phyloP scores from a whole-genome alignment of 2,113 vertebrate genomes.

The Dasypus novemcinctus region DNA sequence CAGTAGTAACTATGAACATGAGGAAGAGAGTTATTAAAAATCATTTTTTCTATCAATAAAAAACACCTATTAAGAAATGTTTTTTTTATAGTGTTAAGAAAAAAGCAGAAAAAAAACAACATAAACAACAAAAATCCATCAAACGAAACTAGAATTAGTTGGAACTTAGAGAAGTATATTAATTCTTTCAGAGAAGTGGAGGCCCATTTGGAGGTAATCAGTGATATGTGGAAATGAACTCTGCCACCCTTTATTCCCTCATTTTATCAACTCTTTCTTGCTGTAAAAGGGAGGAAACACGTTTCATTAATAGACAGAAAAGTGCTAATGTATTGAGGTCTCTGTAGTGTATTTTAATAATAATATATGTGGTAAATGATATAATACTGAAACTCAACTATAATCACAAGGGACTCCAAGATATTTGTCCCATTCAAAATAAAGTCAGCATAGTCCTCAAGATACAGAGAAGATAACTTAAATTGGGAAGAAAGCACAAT shows the following conservation, averaged over 20 bases:
- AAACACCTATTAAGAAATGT: background rate
- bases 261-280: background rate
- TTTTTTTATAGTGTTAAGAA: background rate
- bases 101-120: background rate
- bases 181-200: background rate
- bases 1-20: background rate
- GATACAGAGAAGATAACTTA: background rate
- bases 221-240: background rate
- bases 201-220: too few relatives aligned
- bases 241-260: background rate
- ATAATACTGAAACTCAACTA: background rate
- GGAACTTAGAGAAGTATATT: background rate
- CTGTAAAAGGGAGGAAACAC: background rate
- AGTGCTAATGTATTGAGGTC: background rate
- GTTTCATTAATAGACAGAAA: background rate
- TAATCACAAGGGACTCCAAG: background rate
- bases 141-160: background rate
- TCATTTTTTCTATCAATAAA: background rate
- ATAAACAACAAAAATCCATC: background rate
- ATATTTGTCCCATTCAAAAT: fast-evolving
- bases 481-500: background rate
- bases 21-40: background rate
- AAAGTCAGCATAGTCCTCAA: too few relatives aligned
- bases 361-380: background rate
- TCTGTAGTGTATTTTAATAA: background rate